These are phyloP conservation scores for Dendrolimus houi DNA, from an alignment of 2,888 invertebrate genomes.

Conservation along the genomic window DNA sequence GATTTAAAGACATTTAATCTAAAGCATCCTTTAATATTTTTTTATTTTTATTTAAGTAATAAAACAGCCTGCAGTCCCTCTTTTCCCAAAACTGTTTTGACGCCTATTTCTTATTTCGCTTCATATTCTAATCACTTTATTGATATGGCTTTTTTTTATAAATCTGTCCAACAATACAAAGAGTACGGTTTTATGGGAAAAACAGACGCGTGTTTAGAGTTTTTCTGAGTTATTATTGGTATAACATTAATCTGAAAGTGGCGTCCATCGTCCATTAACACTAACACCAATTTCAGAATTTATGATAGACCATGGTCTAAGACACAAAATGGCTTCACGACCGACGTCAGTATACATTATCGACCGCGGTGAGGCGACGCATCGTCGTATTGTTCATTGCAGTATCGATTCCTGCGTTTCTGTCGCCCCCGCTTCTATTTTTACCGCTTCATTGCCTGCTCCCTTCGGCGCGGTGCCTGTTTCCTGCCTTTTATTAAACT, in stretches of 20 bases:
- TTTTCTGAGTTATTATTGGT: too few species aligned
- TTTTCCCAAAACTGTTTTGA: not conserved
- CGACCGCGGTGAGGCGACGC: conserved; percentile 57
- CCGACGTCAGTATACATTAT: conserved; percentile 40
- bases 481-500: conserved; percentile 76
- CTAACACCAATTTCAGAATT: too few species aligned
- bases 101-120: not conserved
- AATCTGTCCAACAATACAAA: too few species aligned
- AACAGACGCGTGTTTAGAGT: too few species aligned
- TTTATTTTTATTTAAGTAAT: not conserved
- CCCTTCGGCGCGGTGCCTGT: conserved; percentile 66
- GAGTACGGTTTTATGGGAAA: too few species aligned
- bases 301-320: not conserved
- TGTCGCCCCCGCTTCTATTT: conserved; percentile 70
- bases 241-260: too few species aligned
- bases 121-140: not conserved
- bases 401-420: conserved; percentile 64
- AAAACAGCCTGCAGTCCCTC: not conserved
- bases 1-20: not conserved
- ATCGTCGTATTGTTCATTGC: conserved; percentile 47
- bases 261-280: too few species aligned
- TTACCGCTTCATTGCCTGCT: conserved; percentile 75
- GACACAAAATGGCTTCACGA: not conserved
- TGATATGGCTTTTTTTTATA: too few species aligned
- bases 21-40: too few species aligned